Evolutionary conservation across 2,888 invertebrate genomes (phyloP).

Genomic region (Boloria selene): DNA sequence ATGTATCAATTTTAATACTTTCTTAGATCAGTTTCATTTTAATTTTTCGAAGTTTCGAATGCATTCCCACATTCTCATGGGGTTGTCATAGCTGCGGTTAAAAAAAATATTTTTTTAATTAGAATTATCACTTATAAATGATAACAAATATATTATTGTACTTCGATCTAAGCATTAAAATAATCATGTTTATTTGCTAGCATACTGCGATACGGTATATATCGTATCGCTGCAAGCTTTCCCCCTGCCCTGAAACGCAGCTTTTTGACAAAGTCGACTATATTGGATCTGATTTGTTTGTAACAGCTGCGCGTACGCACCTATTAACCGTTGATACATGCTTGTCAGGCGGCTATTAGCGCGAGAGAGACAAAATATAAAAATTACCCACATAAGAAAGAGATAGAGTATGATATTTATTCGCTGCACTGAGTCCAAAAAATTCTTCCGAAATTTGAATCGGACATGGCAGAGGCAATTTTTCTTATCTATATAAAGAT

Average conservation of each 20-base stretch:
- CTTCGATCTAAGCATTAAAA: too few species aligned
- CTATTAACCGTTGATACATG: slow-evolving; percentile 83
- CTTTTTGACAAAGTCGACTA: slow-evolving; percentile 82
- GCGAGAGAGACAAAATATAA: slow-evolving; percentile 76
- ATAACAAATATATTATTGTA: too few species aligned
- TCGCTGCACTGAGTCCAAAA: slow-evolving; percentile 74
- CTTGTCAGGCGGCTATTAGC: slow-evolving; percentile 82
- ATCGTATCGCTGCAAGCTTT: slow-evolving; percentile 51
- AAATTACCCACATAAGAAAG: slow-evolving; percentile 73
- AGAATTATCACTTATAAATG: too few species aligned
- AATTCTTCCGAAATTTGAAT: slow-evolving; percentile 73
- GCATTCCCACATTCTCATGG: too few species aligned
- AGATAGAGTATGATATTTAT: slow-evolving; percentile 79
- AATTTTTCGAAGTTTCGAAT: too few species aligned
- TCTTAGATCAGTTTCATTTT: too few species aligned
- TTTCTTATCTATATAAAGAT: slow-evolving; percentile 73
- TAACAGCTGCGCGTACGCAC: slow-evolving; percentile 80
- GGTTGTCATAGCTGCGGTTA: too few species aligned
- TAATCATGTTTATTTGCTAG: too few species aligned
- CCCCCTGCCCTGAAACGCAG: slow-evolving; percentile 58
- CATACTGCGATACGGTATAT: too few species aligned
- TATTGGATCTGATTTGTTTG: slow-evolving; percentile 82
- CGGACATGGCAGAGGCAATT: slow-evolving; percentile 66
- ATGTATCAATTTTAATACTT: too few species aligned
- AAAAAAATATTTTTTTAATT: too few species aligned